These are phyloP conservation scores for Oedothorax gibbosus DNA, from an alignment of 1,140 invertebrate species.

Conservation along the genomic window DNA sequence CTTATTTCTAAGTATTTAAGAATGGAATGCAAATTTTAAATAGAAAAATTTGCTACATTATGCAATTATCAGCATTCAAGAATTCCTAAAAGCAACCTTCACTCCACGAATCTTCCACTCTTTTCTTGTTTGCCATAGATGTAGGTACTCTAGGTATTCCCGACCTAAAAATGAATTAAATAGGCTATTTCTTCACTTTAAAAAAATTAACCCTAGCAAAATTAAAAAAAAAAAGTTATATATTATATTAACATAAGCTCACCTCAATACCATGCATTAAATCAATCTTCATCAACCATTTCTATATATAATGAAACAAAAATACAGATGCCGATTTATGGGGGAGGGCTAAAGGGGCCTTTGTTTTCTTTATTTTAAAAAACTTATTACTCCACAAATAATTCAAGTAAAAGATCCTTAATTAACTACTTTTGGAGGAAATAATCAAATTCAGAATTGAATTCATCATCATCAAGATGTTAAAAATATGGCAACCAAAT, in stretches of 20 bases:
- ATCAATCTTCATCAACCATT: neutral
- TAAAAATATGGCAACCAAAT: too few species aligned
- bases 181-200: neutral
- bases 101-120: constrained; percentile 56
- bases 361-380: too few species aligned
- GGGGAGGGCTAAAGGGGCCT: neutral
- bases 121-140: constrained; percentile 23
- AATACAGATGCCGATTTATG: neutral
- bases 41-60: neutral
- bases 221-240: too few species aligned
- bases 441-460: too few species aligned
- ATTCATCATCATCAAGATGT: too few species aligned
- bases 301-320: neutral
- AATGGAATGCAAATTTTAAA: neutral
- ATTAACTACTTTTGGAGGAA: too few species aligned
- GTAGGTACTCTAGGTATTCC: constrained; percentile 50
- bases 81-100: constrained; percentile 58
- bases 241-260: neutral
- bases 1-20: neutral
- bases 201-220: neutral
- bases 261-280: neutral
- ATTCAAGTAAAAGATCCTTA: too few species aligned
- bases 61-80: neutral
- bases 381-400: too few species aligned
- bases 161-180: constrained; percentile 30